Evolutionary conservation across 2,113 vertebrate species (phyloP).

Genomic region (Australoheros scitulus): DNA sequence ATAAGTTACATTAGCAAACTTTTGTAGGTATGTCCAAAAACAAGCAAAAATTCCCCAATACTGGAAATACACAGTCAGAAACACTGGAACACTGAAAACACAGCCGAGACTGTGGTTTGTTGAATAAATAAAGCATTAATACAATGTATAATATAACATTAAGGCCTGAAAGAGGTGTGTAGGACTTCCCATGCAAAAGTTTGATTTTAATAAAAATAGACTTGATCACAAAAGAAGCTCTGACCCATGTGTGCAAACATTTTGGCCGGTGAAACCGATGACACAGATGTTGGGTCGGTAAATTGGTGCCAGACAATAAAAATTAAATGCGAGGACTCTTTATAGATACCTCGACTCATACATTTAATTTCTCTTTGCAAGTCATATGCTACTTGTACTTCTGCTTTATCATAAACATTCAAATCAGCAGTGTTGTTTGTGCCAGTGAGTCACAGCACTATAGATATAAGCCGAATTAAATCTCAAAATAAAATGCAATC

Average conservation of each 20-base stretch:
- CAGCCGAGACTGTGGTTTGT: no score
- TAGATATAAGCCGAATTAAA: neutral
- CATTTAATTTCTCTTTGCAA: neutral
- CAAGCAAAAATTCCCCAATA: no score
- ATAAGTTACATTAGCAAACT: no score
- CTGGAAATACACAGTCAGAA: no score
- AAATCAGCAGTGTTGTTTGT: neutral
- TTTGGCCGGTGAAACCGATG: neutral
- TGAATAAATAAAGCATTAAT: no score
- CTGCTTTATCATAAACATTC: neutral
- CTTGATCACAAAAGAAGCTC: no score
- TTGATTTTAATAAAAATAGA: no score
- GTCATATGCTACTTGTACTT: neutral
- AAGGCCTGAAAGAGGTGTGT: no score
- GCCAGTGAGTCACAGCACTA: neutral
- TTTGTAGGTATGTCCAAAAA: no score
- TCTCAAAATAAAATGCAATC: conserved; percentile 4
- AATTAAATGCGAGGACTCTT: neutral
- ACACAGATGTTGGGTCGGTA: neutral
- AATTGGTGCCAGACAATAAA: neutral
- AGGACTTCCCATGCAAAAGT: no score
- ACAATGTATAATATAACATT: no score
- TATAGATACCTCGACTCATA: neutral
- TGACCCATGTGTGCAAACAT: neutral
- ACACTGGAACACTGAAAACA: no score